phyloP scores from a whole-genome alignment of 92 coral and sea anemone genomes.

The Virgularia gustaviana region DNA sequence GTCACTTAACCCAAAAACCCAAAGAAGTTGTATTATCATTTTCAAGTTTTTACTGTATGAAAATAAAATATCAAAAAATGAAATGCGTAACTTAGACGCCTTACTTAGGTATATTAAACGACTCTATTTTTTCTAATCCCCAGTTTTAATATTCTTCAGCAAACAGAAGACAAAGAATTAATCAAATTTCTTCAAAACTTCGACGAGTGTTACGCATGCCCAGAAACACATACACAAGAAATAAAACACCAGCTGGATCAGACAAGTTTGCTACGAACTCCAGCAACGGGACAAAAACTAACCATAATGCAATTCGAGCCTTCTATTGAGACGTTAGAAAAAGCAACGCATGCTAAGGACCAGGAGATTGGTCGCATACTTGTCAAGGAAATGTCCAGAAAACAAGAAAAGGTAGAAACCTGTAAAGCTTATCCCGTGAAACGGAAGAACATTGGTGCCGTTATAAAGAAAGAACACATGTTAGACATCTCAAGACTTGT shows the following conservation, averaged over 20 bases:
- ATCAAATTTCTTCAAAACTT: too few relatives aligned
- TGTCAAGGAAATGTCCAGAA: conserved; percentile 18
- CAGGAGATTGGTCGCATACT: conserved; percentile 24
- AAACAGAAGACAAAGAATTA: too few relatives aligned
- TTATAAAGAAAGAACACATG: background rate
- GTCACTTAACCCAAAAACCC: too few relatives aligned
- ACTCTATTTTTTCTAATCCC: too few relatives aligned
- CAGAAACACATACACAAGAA: too few relatives aligned
- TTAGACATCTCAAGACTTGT: background rate
- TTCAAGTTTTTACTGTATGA: too few relatives aligned
- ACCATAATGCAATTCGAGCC: background rate
- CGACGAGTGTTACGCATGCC: too few relatives aligned
- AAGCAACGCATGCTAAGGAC: conserved; percentile 13
- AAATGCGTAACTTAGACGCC: too few relatives aligned
- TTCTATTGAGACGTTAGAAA: background rate
- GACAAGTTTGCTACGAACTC: background rate
- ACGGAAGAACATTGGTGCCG: background rate
- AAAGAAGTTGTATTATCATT: too few relatives aligned
- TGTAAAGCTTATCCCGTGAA: background rate
- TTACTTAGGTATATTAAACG: too few relatives aligned
- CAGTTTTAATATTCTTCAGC: too few relatives aligned
- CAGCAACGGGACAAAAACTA: background rate
- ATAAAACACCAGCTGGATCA: background rate
- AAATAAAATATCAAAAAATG: too few relatives aligned
- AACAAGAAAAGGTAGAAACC: background rate